Conservation (phyloP, 2,888 invertebrate genomes). For the Mythimna pallens region DNA sequence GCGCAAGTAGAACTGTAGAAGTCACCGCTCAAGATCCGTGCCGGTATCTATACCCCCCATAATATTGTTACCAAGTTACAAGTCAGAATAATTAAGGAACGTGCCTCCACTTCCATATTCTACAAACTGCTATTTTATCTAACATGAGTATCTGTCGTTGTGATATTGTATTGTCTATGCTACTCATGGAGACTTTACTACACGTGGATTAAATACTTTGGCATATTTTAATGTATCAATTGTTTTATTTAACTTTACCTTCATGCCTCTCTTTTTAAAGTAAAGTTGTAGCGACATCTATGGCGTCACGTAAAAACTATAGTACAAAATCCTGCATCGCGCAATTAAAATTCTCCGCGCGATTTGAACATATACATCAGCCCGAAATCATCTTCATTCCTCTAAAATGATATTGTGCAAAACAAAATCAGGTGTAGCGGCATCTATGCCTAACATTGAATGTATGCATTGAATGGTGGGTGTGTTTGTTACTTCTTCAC, state of each 20-base stretch:
- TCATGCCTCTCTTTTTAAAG: not conserved
- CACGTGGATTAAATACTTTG: conserved; percentile 82
- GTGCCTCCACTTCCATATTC: conserved; percentile 58
- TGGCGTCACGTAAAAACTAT: no score
- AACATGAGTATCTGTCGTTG: conserved; percentile 77
- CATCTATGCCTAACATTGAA: no score
- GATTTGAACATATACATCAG: no score
- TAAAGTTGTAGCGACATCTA: not conserved
- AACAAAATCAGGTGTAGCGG: no score
- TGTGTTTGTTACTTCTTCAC: no score
- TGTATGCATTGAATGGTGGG: no score
- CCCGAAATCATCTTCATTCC: no score
- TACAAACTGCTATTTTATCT: conserved; percentile 53
- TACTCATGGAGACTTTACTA: conserved; percentile 72
- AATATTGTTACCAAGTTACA: not conserved
- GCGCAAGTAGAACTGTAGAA: no score
- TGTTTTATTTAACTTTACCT: conserved; percentile 69
- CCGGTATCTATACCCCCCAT: not conserved
- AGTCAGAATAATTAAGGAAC: conserved; percentile 31
- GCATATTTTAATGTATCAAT: conserved; percentile 80
- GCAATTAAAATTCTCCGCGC: no score
- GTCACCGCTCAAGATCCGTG: no score
- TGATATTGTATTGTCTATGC: conserved; percentile 76
- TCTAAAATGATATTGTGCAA: no score
- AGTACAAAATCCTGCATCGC: no score